A percentile compares a stretch with the other conserved stretches of the same genome.
Conservation (phyloP, 1,140 invertebrate species). For the Hormaphis cornu region DNA sequence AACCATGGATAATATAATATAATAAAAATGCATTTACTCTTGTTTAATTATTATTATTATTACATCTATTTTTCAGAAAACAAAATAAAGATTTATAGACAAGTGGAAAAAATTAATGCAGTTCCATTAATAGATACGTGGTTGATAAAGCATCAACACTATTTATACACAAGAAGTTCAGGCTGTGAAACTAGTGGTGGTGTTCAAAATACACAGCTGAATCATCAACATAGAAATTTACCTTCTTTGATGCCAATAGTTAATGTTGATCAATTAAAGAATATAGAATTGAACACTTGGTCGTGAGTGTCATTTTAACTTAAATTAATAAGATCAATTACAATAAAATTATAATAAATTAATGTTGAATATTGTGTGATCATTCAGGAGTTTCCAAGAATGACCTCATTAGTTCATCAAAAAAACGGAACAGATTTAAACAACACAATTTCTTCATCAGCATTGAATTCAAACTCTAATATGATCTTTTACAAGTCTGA, state of each 20-base stretch:
- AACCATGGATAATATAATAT: no score
- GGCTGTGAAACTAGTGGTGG: background rate
- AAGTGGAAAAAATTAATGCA: slow-evolving; percentile 6
- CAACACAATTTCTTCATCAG: slow-evolving; percentile 23
- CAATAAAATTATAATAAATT: background rate
- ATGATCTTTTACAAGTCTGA: background rate
- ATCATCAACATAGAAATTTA: slow-evolving; percentile 5
- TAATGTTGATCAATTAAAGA: slow-evolving; percentile 12
- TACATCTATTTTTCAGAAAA: slow-evolving; percentile 23
- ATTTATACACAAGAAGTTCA: background rate
- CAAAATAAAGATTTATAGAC: background rate
- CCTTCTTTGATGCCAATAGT: slow-evolving; percentile 13
- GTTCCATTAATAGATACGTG: slow-evolving; percentile 9
- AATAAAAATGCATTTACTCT: no score
- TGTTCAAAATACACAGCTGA: background rate
- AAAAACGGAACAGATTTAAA: slow-evolving; percentile 29
- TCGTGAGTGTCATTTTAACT: background rate
- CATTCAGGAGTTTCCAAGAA: slow-evolving; percentile 15
- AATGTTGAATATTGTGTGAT: slow-evolving; percentile 16
- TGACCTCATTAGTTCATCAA: slow-evolving; percentile 28
- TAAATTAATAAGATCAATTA: background rate
- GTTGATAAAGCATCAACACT: slow-evolving; percentile 16
- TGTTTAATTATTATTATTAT: background rate
- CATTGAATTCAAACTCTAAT: slow-evolving; percentile 2
- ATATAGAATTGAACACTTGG: slow-evolving; percentile 15